A percentile compares a stretch with the other conserved stretches of the same genome.
Evolutionary conservation across 2,888 invertebrate species (phyloP).

Genomic region (Brachyptera risi): DNA sequence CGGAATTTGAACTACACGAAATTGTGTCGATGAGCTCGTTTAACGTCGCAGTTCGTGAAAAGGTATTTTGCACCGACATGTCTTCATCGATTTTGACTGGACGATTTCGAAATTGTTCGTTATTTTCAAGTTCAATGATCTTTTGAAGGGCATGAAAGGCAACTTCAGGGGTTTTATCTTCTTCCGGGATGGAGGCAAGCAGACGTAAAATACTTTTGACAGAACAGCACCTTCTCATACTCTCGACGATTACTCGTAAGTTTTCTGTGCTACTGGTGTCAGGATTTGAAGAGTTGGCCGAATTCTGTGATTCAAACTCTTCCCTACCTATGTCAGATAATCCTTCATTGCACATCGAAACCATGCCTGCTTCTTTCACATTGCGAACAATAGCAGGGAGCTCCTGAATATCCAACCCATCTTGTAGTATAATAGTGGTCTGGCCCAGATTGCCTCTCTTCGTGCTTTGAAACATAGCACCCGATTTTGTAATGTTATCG

Average conservation of each 20-base stretch:
- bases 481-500: too few species aligned
- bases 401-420: constrained; percentile 63
- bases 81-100: constrained; percentile 35
- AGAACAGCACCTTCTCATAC: constrained; percentile 40
- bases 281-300: too few species aligned
- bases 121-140: constrained; percentile 47
- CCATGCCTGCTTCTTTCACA: constrained; percentile 28
- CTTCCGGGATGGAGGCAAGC: constrained; percentile 46
- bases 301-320: not conserved
- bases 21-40: constrained; percentile 49
- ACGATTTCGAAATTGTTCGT: constrained; percentile 39
- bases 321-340: not conserved
- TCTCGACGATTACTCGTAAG: too few species aligned
- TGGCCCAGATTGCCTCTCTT: constrained; percentile 40
- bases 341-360: constrained; percentile 18
- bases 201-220: constrained; percentile 43
- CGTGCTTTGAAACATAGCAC: too few species aligned
- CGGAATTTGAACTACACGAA: constrained; percentile 42
- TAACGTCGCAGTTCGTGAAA: constrained; percentile 46
- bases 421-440: constrained; percentile 59
- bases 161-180: constrained; percentile 48
- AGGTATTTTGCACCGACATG: constrained; percentile 41
- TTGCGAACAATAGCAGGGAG: constrained; percentile 60
- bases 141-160: constrained; percentile 47
- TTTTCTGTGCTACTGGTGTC: constrained; percentile 34